Evolutionary conservation across 64 coral and sea anemone genomes (phyloP), one percentile per base, ranked within the genome.

Genomic region (Montipora sp.): DNA sequence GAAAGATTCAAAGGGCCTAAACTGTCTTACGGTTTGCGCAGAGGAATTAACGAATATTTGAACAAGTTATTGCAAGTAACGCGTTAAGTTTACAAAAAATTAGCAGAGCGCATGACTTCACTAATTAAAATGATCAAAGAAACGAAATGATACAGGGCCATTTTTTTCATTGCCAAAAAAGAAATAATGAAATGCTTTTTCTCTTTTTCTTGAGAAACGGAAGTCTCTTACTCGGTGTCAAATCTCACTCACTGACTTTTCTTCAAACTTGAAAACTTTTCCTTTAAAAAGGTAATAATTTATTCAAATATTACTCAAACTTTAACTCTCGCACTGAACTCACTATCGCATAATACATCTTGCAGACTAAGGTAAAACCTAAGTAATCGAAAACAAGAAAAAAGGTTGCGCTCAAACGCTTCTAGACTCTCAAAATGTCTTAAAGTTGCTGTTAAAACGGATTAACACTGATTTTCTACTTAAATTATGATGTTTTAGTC

Each of bases 21-120:
- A 57, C 27, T 27, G 27, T 27, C 27, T 27, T 27, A 27, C 27
- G 5, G 20, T 47, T 14, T 76, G 15, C 43, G 74, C 24, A 46
- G 43, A 46, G 43, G 60, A 46, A 68, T 67, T 46, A 68, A 47
- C 24, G 14, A 83, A 68, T 83, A 83, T 68, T 83, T 83, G 2
- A 71, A 9, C 45, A 70, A 48, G 19, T 10, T 49, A 81, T 21
- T 3, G 7, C 20, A 60, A 15, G 10, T 24, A 60, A 81, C 57
- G 22, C 20, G 9, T 36, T 36, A 78, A 1, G 47, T 21, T 71
- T 22, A 21, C 10, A 71, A 71, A 19, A 71, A 23, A 71, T 71
- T 71, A 71, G 20, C 20, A 5, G 5, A 71, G 21, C 4, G 68
- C 3, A 23, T 15, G 20, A 71, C 5, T 23, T 23, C 20, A 71